Conservation (phyloP, 2,113 vertebrate species). For the Lutjanus erythropterus region DNA sequence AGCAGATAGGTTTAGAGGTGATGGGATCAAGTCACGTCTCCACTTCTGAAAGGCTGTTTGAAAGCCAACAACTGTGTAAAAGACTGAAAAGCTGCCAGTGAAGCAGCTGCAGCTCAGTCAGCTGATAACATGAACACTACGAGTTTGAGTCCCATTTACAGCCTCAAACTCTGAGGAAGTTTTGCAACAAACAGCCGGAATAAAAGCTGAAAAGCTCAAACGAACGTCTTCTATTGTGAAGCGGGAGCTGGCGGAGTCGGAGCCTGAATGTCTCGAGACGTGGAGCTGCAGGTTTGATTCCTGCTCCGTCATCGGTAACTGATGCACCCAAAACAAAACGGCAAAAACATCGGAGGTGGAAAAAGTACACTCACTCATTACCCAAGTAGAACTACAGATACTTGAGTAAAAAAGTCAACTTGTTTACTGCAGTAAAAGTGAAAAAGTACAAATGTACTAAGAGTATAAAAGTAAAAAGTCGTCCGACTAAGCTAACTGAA, state of each 20-base stretch:
- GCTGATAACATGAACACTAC: constrained; percentile 22
- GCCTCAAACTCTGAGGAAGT: neutral
- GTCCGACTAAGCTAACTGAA: no score
- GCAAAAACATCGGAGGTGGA: no score
- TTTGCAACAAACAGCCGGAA: neutral
- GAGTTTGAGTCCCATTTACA: constrained; percentile 54
- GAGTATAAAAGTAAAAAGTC: no score
- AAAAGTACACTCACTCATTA: no score
- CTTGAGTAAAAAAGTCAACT: no score
- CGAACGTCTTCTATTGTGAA: neutral
- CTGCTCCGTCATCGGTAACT: neutral
- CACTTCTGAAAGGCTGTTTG: constrained; percentile 51
- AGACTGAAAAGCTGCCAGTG: constrained; percentile 47
- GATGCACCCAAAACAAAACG: no score
- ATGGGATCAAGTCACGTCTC: constrained; percentile 59
- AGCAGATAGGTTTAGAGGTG: constrained; percentile 52
- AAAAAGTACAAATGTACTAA: no score
- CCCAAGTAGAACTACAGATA: no score
- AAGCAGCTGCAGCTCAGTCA: constrained; percentile 37
- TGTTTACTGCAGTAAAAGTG: no score
- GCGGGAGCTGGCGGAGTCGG: neutral
- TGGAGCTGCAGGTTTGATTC: neutral
- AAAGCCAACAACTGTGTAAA: constrained; percentile 29
- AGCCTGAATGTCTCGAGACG: neutral
- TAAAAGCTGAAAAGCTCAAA: neutral